Conservation (phyloP, 2,888 invertebrate genomes). For the Alloscopus bannaensis region DNA sequence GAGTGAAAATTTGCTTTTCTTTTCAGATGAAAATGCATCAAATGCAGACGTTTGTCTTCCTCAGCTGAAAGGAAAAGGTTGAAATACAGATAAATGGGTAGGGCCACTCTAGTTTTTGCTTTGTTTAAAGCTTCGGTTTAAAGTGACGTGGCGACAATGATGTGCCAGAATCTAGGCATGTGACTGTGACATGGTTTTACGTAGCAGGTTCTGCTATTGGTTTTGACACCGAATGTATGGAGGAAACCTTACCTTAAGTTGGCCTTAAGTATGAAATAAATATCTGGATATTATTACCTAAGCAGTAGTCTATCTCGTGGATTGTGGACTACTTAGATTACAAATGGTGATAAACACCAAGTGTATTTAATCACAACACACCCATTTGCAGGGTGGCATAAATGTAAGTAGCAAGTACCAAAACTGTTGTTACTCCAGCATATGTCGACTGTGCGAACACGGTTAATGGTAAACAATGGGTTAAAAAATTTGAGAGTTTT, state of each 20-base stretch:
- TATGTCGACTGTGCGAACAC: too few species aligned
- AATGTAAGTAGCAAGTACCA: too few species aligned
- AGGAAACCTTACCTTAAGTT: background rate
- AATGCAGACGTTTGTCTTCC: too few species aligned
- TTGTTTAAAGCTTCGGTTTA: too few species aligned
- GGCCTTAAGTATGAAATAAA: background rate
- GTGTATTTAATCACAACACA: slow-evolving; percentile 15
- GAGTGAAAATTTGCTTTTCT: too few species aligned
- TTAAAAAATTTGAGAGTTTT: slow-evolving; percentile 11
- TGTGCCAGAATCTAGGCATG: slow-evolving; percentile 3
- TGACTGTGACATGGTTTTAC: slow-evolving; percentile 19
- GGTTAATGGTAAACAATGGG: too few species aligned
- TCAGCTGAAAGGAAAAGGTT: too few species aligned
- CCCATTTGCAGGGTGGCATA: slow-evolving; percentile 3
- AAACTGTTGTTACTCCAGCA: too few species aligned
- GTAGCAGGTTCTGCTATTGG: slow-evolving; percentile 3
- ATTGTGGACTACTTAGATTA: slow-evolving; percentile 3
- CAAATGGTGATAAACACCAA: background rate
- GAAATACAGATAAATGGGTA: background rate
- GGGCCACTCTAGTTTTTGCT: background rate
- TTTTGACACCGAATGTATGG: background rate
- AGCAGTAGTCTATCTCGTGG: background rate
- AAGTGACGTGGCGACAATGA: slow-evolving; percentile 15
- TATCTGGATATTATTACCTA: slow-evolving; percentile 7
- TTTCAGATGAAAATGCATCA: too few species aligned